Conservation (phyloP, 2,113 vertebrate genomes). For the Cichladusa arquata region DNA sequence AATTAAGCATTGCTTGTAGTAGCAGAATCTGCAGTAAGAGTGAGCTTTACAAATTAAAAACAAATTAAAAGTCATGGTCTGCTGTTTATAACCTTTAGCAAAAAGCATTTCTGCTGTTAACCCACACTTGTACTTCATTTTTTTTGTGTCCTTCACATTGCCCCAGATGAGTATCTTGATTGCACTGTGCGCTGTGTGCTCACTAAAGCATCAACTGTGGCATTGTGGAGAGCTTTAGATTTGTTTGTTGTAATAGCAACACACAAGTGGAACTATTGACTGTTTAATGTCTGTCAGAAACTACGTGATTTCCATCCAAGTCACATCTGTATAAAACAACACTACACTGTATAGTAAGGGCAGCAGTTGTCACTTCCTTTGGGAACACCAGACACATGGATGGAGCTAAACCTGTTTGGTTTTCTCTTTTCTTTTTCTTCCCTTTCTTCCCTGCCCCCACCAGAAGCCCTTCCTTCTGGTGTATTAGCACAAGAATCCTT, state of each 20-base stretch:
- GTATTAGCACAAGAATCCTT: not conserved
- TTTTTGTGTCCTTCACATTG: not conserved
- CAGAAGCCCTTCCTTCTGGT: not conserved
- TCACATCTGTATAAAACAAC: not conserved
- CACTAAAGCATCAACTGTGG: not conserved
- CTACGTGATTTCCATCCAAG: not conserved
- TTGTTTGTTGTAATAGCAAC: not conserved
- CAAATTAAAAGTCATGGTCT: not conserved
- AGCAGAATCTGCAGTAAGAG: not conserved
- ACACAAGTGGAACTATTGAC: not conserved
- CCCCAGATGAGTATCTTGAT: not conserved
- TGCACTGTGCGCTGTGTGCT: not conserved
- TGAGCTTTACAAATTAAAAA: not conserved
- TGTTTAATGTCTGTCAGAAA: not conserved
- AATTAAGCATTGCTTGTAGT: not conserved
- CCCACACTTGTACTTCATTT: not conserved
- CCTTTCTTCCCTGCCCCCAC: too few relatives aligned
- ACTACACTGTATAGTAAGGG: rapidly evolving
- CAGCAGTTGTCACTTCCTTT: not conserved
- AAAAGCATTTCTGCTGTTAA: not conserved
- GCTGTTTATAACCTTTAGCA: not conserved
- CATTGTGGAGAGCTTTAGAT: not conserved
- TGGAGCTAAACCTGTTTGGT: not conserved
- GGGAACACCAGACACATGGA: not conserved
- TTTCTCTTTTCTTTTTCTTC: not conserved